Conservation (phyloP, 2,113 vertebrate genomes). For the Semnornis frantzii region DNA sequence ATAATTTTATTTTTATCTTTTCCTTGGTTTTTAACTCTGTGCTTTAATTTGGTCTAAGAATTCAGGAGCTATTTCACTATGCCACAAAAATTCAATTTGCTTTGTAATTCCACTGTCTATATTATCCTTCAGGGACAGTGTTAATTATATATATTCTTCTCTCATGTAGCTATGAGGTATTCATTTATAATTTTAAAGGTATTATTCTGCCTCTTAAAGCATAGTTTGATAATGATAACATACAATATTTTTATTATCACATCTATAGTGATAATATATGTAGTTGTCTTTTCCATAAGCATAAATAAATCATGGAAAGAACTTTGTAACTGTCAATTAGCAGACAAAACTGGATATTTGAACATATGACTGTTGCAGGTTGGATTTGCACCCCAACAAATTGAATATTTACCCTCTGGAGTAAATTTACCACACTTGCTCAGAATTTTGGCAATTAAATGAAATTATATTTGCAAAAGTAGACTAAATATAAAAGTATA, state of each 20-base stretch:
- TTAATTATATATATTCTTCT: not conserved
- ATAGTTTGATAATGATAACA: not conserved
- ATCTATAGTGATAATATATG: not conserved
- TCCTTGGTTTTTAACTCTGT: not conserved
- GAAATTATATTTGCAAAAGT: too few species aligned
- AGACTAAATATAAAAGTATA: too few species aligned
- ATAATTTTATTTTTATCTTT: not conserved
- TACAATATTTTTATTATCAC: not conserved
- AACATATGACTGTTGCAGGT: not conserved
- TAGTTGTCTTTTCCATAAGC: not conserved
- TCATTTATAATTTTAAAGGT: not conserved
- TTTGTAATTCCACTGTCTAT: not conserved
- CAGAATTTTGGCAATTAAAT: too few species aligned
- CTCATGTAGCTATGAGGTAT: not conserved
- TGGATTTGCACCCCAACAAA: too few species aligned
- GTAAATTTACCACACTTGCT: too few species aligned
- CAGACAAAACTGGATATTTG: not conserved
- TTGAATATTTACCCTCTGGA: too few species aligned
- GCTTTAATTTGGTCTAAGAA: not conserved
- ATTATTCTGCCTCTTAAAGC: not conserved
- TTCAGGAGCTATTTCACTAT: not conserved
- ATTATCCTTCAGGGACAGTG: not conserved
- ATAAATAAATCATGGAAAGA: not conserved
- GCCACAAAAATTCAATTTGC: not conserved
- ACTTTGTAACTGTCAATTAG: not conserved